Evolutionary conservation across 37 sponge, comb jelly and placozoan species (phyloP).

Genomic region (Theonella swinhoei): DNA sequence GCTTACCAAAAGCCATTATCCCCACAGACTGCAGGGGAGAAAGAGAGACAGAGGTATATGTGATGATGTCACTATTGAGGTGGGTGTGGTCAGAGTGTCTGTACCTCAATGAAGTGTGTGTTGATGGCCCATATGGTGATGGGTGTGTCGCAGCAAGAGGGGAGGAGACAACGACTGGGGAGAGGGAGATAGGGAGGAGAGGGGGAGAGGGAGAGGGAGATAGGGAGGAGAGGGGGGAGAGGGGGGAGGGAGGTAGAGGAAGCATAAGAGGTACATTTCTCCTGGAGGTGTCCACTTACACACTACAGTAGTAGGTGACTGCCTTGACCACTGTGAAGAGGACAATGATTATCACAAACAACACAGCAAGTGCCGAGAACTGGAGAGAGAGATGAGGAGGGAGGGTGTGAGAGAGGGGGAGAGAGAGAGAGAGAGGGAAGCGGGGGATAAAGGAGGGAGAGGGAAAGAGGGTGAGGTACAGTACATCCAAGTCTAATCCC

Average conservation of each 20-base stretch:
- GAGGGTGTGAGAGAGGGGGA: constrained; percentile 15
- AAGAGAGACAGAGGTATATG: not conserved
- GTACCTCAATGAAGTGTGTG: constrained; percentile 23
- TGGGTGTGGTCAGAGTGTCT: not conserved
- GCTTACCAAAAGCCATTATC: constrained; percentile 42
- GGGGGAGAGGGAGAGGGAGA: not conserved
- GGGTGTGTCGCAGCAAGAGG: constrained; percentile 8
- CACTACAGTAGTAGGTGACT: constrained; percentile 43
- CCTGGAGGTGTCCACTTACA: constrained; percentile 21
- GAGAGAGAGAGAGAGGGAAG: not conserved
- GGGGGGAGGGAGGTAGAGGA: not conserved
- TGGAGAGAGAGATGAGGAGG: constrained; percentile 11
- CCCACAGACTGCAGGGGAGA: constrained; percentile 41
- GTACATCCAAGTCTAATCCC: too few relatives aligned
- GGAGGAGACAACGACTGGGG: constrained; percentile 51
- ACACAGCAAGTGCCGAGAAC: constrained; percentile 64
- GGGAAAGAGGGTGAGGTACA: too few relatives aligned
- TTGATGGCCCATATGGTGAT: constrained; percentile 35
- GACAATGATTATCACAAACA: constrained; percentile 32
- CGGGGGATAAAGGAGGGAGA: not conserved
- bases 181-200: not conserved
- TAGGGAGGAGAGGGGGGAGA: not conserved
- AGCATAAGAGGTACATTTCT: not conserved
- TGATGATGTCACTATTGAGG: not conserved
- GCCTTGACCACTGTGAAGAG: constrained; percentile 39